These are phyloP conservation scores for Chorisops tibialis DNA, from an alignment of 2,888 invertebrate species.

Conservation along the genomic window DNA sequence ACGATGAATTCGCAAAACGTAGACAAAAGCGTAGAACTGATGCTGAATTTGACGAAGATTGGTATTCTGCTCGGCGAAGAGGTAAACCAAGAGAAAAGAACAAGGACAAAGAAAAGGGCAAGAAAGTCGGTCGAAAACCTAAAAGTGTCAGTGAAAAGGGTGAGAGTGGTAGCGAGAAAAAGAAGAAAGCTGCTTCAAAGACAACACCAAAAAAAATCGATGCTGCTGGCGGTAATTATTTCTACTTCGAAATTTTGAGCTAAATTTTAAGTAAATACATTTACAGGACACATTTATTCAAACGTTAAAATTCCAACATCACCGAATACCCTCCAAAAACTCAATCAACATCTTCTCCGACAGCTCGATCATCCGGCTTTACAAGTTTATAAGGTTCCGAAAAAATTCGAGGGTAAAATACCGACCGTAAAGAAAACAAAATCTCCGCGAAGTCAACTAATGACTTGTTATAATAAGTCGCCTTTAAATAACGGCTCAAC, in stretches of 20 bases:
- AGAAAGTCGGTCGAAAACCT: constrained; percentile 41
- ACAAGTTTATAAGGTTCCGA: constrained; percentile 46
- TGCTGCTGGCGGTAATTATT: neutral
- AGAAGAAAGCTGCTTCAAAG: constrained; percentile 4
- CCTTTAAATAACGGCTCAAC: neutral
- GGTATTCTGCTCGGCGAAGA: constrained; percentile 43
- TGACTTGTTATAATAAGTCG: neutral
- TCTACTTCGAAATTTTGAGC: neutral
- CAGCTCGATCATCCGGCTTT: constrained; percentile 42
- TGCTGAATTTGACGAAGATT: constrained; percentile 52
- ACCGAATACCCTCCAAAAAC: constrained; percentile 38
- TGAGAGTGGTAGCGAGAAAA: constrained; percentile 36
- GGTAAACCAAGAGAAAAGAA: neutral
- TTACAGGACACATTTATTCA: neutral
- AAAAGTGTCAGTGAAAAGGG: constrained; percentile 44
- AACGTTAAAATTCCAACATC: constrained; percentile 27
- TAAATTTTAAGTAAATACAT: neutral
- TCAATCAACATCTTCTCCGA: constrained; percentile 41
- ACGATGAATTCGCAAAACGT: constrained; percentile 46
- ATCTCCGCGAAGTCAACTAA: neutral
- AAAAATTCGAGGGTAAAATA: constrained; percentile 52
- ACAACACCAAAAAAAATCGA: neutral
- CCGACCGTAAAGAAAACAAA: constrained; percentile 46
- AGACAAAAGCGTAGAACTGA: constrained; percentile 48
- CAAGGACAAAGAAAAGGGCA: neutral